Conservation (phyloP, 2,888 invertebrate species). For the Meteorus cinctellus region DNA sequence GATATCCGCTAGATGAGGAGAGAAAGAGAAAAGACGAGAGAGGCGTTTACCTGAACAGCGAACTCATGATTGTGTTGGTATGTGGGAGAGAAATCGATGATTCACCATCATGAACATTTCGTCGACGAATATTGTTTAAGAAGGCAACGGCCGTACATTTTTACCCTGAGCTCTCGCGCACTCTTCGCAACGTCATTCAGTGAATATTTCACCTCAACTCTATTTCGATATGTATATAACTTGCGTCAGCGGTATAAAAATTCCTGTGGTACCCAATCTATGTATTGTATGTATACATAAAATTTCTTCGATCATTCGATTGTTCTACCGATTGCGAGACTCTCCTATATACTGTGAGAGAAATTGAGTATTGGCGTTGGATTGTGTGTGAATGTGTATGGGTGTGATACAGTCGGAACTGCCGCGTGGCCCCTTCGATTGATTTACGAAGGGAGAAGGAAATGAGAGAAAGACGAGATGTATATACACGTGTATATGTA, state of each 20-base stretch:
- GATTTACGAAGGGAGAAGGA: slow-evolving; percentile 64
- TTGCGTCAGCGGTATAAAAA: slow-evolving; percentile 23
- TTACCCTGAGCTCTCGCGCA: background rate
- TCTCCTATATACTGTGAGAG: background rate
- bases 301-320: slow-evolving; percentile 19
- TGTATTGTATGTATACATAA: background rate
- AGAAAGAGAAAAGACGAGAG: slow-evolving; percentile 2
- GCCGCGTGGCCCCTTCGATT: slow-evolving; percentile 49
- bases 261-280: slow-evolving; percentile 20
- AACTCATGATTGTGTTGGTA: slow-evolving; percentile 32
- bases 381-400: background rate
- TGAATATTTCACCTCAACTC: slow-evolving; percentile 6
- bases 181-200: slow-evolving; percentile 27
- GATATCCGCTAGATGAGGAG: slow-evolving; percentile 36
- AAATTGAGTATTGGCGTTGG: background rate
- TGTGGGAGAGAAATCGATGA: slow-evolving; percentile 43
- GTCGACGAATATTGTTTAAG: slow-evolving; percentile 7
- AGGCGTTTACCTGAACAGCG: slow-evolving; percentile 29
- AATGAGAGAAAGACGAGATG: slow-evolving; percentile 53
- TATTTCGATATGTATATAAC: slow-evolving; percentile 7
- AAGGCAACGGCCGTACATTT: background rate
- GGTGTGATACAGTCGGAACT: background rate
- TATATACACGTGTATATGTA: slow-evolving; percentile 46
- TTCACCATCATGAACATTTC: slow-evolving; percentile 39
- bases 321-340: slow-evolving; percentile 19